Percentiles rank a stretch among this genome's conserved stretches.
These are phyloP conservation scores for Uropsilus gracilis DNA, from an alignment of 2,113 vertebrate genomes.

Conservation along the genomic window DNA sequence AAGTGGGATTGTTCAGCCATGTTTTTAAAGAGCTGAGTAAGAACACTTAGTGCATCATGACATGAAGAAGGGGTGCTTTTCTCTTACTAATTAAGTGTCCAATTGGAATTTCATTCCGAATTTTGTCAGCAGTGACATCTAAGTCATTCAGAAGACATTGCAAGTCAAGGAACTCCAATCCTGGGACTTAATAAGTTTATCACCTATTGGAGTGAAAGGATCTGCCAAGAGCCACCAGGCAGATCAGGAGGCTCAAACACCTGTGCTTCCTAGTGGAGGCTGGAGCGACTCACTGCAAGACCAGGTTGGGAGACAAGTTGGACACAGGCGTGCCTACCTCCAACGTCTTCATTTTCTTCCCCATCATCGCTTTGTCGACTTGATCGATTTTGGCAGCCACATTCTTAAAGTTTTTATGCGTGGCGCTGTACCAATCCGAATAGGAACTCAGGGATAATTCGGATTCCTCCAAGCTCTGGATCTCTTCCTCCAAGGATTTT, in stretches of 20 bases:
- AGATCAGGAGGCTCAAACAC: rapidly evolving
- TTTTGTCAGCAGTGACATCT: not conserved
- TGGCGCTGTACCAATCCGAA: conserved; percentile 91
- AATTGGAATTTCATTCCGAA: not conserved
- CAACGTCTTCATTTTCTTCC: conserved; percentile 92
- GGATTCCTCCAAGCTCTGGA: conserved; percentile 92
- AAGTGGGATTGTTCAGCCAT: no score
- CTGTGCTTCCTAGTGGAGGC: rapidly evolving
- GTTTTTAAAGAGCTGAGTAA: not conserved
- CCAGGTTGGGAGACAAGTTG: not conserved
- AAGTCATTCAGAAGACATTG: not conserved
- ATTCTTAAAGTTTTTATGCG: conserved; percentile 89
- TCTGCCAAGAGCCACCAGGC: rapidly evolving
- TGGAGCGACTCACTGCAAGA: rapidly evolving
- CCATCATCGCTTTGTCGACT: conserved; percentile 90
- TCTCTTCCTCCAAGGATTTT: conserved; percentile 94
- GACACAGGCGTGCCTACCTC: conserved; percentile 87
- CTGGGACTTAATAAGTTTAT: not conserved
- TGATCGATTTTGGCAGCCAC: conserved; percentile 86
- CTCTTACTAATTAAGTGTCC: not conserved
- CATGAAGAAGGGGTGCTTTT: not conserved
- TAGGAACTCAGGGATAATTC: conserved; percentile 90
- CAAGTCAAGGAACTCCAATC: not conserved
- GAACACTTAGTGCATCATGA: rapidly evolving
- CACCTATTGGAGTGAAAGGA: not conserved